These are phyloP conservation scores for Acrobasis repandana DNA, from an alignment of 2,888 invertebrate species.

Conservation along the genomic window DNA sequence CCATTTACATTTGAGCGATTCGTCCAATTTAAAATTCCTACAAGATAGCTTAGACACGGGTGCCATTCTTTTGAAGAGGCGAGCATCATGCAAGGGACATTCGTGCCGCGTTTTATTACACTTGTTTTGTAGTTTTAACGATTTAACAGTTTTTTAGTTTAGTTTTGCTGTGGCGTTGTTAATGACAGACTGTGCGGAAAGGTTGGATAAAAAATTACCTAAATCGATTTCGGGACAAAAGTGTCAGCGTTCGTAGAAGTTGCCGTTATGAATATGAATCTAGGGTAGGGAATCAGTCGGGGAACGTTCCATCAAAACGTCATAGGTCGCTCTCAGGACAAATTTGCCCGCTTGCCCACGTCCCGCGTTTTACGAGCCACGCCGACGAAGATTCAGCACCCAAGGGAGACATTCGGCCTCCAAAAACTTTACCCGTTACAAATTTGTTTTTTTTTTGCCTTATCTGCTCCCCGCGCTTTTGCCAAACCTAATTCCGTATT, in stretches of 20 bases:
- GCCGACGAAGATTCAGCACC: conserved; percentile 83
- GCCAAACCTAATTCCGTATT: conserved; percentile 83
- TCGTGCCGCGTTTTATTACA: conserved; percentile 49
- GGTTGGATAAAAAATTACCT: conserved; percentile 23
- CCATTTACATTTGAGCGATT: conserved; percentile 85
- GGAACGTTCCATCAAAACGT: conserved; percentile 81
- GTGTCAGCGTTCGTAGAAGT: conserved; percentile 59
- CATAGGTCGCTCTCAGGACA: conserved; percentile 82
- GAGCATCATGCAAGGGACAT: conserved; percentile 73
- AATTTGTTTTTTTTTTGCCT: conserved; percentile 83
- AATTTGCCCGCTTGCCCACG: conserved; percentile 82
- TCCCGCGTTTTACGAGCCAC: conserved; percentile 81
- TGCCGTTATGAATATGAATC: conserved; percentile 81
- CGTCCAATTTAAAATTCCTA: conserved; percentile 85
- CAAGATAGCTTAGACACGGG: conserved; percentile 82
- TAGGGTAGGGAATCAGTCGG: conserved; percentile 75
- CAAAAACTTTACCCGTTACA: conserved; percentile 84
- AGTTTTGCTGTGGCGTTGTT: conserved; percentile 24
- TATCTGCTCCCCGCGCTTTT: conserved; percentile 82
- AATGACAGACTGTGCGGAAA: conserved; percentile 29
- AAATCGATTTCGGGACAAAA: conserved; percentile 58
- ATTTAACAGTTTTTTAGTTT: conserved; percentile 28
- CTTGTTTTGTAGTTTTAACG: conserved; percentile 40
- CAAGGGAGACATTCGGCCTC: conserved; percentile 81
- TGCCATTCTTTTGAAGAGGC: conserved; percentile 81